Evolutionary conservation across 2,888 invertebrate species (phyloP).

Genomic region (Candidula unifasciata): DNA sequence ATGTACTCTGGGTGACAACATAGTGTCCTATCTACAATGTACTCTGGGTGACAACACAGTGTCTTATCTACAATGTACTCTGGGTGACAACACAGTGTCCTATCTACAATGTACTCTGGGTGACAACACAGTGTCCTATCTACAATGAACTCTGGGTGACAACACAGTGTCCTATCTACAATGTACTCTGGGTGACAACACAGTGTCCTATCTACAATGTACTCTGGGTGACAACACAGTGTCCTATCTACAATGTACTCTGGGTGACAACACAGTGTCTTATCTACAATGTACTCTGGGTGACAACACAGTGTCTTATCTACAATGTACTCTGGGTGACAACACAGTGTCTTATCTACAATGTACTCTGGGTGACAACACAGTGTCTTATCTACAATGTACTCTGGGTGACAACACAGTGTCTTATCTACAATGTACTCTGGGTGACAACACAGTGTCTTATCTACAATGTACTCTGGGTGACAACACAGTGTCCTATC

Average conservation of each 20-base stretch:
- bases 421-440: constrained; percentile 91
- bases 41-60: no score
- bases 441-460: constrained; percentile 87
- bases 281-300: constrained; percentile 95
- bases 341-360: constrained; percentile 86
- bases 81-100: no score
- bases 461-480: constrained; percentile 95
- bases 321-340: constrained; percentile 97
- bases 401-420: constrained; percentile 92
- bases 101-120: constrained; percentile 95
- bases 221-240: constrained; percentile 92
- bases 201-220: constrained; percentile 87
- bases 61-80: no score
- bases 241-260: constrained; percentile 91
- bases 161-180: constrained; percentile 86
- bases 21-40: no score
- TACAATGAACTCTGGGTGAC: constrained; percentile 97
- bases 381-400: constrained; percentile 87
- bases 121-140: constrained; percentile 87
- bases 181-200: constrained; percentile 96
- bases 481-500: constrained; percentile 87
- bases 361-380: constrained; percentile 96
- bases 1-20: constrained; percentile 96
- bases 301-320: constrained; percentile 87
- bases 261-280: constrained; percentile 87